Conservation (phyloP, 2,888 invertebrate genomes). For the Tetranychus piercei region DNA sequence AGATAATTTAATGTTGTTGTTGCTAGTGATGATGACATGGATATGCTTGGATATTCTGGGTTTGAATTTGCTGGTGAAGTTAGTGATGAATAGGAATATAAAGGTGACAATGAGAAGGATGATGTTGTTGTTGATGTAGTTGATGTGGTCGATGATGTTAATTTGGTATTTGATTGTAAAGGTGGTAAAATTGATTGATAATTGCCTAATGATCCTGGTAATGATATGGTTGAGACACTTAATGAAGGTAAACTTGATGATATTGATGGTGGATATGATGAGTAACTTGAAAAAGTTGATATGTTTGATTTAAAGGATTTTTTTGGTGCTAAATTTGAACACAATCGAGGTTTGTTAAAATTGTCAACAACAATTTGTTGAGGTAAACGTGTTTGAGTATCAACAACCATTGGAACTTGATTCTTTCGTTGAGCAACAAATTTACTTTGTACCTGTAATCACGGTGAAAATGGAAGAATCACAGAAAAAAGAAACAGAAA, state of each 20-base stretch:
- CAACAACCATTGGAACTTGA: background rate
- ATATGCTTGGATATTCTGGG: no score
- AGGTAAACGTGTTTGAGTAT: background rate
- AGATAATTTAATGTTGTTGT: no score
- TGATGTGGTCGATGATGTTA: no score
- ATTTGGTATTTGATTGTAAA: background rate
- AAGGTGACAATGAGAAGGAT: no score
- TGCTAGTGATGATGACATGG: no score
- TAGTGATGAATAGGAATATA: no score
- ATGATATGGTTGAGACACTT: background rate
- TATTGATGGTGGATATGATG: background rate
- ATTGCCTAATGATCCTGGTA: background rate
- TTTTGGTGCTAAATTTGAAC: background rate
- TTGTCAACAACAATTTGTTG: background rate
- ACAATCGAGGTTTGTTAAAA: background rate
- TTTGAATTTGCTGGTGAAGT: no score
- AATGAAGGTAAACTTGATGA: background rate
- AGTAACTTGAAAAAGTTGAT: background rate
- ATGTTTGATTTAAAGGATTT: background rate
- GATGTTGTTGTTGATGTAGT: no score
- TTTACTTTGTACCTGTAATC: background rate
- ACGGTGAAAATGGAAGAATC: background rate
- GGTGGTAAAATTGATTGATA: background rate
- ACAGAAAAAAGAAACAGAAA: background rate
- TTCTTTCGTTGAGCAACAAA: background rate